Evolutionary conservation across 2,113 vertebrate genomes (phyloP).

Genomic region (Corythoichthys haematopterus): DNA sequence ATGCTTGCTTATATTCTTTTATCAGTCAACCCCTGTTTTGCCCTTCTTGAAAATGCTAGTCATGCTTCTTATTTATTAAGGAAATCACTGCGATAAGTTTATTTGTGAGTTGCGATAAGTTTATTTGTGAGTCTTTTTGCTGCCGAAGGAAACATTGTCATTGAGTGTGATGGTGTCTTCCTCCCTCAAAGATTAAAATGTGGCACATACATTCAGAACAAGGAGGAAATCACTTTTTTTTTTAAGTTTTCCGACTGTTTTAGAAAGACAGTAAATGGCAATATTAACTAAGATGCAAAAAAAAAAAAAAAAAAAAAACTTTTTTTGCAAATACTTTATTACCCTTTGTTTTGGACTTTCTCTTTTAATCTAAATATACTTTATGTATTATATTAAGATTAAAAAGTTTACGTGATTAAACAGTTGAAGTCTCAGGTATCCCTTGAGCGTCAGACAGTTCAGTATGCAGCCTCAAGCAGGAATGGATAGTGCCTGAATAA

Average conservation of each 20-base stretch:
- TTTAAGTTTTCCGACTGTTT: not conserved
- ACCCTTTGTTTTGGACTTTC: not conserved
- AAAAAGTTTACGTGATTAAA: not conserved
- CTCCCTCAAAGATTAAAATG: conserved; percentile 43
- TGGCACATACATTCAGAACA: conserved; percentile 29
- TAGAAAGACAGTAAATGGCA: not conserved
- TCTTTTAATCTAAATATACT: not conserved
- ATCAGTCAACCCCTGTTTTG: conserved; percentile 52
- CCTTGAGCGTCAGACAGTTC: not conserved
- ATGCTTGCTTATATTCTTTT: conserved; percentile 55
- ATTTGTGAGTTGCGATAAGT: conserved; percentile 53
- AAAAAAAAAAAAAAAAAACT: not conserved
- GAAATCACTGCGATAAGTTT: conserved; percentile 59
- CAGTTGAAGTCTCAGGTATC: not conserved
- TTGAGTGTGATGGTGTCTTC: conserved; percentile 38
- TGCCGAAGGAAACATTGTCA: conserved; percentile 54
- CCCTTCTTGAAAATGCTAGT: conserved; percentile 42
- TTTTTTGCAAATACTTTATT: not conserved
- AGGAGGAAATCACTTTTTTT: conserved; percentile 7
- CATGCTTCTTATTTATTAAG: conserved; percentile 49
- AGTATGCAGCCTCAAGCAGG: not conserved
- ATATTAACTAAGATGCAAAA: not conserved
- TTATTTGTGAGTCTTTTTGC: conserved; percentile 52
- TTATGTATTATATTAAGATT: not conserved
- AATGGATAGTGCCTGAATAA: not conserved